Percentiles rank a stretch among this genome's conserved stretches.
Evolutionary conservation across 35 echinoderm and acorn worm genomes (phyloP).

Genomic region (Patiria miniata): DNA sequence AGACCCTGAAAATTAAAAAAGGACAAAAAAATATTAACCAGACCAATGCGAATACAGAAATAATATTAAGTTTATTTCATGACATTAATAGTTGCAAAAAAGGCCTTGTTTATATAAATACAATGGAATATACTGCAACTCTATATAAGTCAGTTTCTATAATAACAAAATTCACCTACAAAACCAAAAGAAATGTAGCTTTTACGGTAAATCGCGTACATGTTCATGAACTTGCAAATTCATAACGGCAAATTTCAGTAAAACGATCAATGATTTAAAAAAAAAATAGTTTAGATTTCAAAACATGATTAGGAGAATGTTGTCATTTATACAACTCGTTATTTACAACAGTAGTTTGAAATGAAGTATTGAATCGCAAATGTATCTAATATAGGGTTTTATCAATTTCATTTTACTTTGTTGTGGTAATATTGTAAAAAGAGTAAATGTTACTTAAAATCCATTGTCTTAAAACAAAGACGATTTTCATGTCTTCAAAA

Average conservation of each 20-base stretch:
- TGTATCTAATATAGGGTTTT: not conserved
- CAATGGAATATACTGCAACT: constrained; percentile 15
- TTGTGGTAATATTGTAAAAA: not conserved
- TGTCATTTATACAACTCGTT: not conserved
- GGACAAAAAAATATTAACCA: not conserved
- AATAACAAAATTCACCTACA: not conserved
- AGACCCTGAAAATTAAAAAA: not conserved
- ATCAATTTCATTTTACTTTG: not conserved
- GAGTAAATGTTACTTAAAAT: no score
- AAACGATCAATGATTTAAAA: not conserved
- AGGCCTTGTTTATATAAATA: constrained; percentile 26
- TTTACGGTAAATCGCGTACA: not conserved
- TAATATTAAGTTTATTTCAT: constrained; percentile 16
- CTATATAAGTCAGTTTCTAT: not conserved
- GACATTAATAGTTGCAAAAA: constrained; percentile 8
- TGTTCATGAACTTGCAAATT: not conserved
- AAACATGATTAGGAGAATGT: not conserved
- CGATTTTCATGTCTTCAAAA: no score
- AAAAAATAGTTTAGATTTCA: not conserved
- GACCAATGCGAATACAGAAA: not conserved
- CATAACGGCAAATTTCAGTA: not conserved
- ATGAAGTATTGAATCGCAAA: not conserved
- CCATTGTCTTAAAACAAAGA: no score
- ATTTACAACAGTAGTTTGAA: not conserved
- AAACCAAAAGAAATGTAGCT: not conserved